Base-by-base conservation (phyloP, 2,888 invertebrate genomes). In the Drosophila phalerata region DNA sequence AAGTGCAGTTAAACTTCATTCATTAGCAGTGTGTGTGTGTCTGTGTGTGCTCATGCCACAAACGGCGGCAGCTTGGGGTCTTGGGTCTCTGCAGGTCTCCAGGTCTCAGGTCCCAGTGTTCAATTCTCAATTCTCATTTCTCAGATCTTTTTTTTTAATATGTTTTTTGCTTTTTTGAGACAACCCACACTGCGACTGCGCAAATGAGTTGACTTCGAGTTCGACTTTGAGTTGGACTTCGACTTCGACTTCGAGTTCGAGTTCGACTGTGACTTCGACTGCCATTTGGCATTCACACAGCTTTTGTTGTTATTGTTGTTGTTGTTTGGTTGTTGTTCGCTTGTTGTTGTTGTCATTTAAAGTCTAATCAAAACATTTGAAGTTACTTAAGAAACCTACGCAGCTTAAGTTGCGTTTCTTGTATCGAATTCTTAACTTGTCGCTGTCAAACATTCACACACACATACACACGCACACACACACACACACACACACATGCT, bases 351-450 rank as follows among this genome's bases (percentile, higher is more conserved):
- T 75, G 81, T 86, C 87, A 79, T 88, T 85, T 85, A 86, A 85
- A 86, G 89, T 85, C 85, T 84, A 85, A 85, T 88, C 89, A 82
- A 85, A 88, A 86, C 89, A 85, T 85, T 85, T 88, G 87, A 88
- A 85, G 89, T 85, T 85, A 88, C 85, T 85, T 88, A 88, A 84
- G 79, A 84, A 87, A 84, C 85, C 89, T 84, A 88, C 85, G 88
- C 89, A 89, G 87, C 79, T 89, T 87, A 85, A 86, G 87, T 88
- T 84, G 89, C 84, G 87, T 85, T 88, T 86, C 89, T 88, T 84
- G 84, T 85, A 86, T 85, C 79, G 78, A 84, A 83, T 86, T 88
- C 88, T 84, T 83, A 77, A 63, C 88, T 88, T 84, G 81, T 83
- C 81, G 72, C 74, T 70, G 81, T 68, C 65, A 63, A 57, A 49